Base-by-base conservation (phyloP, 2,113 vertebrate species). In the Raja brachyura region DNA sequence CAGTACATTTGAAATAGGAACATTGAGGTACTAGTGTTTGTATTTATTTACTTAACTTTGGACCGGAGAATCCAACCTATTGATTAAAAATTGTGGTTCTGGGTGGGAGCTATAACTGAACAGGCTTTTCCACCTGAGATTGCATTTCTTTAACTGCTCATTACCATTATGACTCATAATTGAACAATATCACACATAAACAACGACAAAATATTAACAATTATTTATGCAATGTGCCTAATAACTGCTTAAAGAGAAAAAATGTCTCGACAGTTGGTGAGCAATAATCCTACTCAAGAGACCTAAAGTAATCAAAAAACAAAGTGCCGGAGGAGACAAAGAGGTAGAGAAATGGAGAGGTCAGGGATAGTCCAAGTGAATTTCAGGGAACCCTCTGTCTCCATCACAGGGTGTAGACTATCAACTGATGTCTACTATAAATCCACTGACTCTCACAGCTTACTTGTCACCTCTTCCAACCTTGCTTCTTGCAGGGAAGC, bases 1-100 rank as follows among this genome's bases (percentile, higher is more conserved):
- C 25, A 88, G 59, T 31, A 88, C n/a, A 16, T 88, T 88, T 70
- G 20, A 22, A 92, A 92, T 33, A 92, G 22, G 90, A 90, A 92
- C 31, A 1, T 6, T 39, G 33, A 20, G 25, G 5, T 63, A 86
- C 28, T 25, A 59, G 54, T 59, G 25, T 59, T 59, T 22, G 59
- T 22, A 13, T 28, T 25, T 10, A 85, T 13, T 9, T 28, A 28
- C 22, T 48, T 56, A 83, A 56, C 16, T 20, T 54, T 14, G 66
- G 61, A 66, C n/a, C 33, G 59, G 25, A 70, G 31, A 68, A 39
- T 28, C 66, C 73, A 9, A 28, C 22, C 88, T 90, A 70, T 22
- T 73, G 66, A 74, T 20, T 70, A 63, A 70, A 13, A 92, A 68
- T n/a, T 7, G 0, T 92, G 33, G 61, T 18, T 92, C 39, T 73